Percentiles rank a stretch among this genome's conserved stretches.
Conservation (phyloP, 1,140 invertebrate genomes). For the Vollenhovia emeryi region DNA sequence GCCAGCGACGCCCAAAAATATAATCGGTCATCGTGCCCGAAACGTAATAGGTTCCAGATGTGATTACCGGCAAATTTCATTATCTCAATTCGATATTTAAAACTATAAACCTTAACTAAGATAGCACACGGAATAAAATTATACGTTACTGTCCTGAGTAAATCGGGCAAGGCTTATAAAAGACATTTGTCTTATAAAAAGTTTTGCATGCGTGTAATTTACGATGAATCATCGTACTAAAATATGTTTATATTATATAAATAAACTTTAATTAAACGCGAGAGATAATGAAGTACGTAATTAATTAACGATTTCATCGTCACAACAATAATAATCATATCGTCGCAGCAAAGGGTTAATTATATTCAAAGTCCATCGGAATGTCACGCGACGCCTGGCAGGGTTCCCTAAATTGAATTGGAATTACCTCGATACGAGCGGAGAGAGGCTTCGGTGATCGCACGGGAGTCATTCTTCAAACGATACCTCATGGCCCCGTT, state of each 20-base stretch:
- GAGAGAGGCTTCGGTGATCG: background rate
- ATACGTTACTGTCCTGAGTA: background rate
- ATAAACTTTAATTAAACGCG: background rate
- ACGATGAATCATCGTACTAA: background rate
- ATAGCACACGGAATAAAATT: background rate
- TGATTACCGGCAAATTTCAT: conserved; percentile 5
- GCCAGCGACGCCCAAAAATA: conserved; percentile 24
- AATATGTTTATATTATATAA: background rate
- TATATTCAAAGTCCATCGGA: conserved; percentile 35
- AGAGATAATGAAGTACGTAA: background rate
- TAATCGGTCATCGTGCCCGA: conserved; percentile 29
- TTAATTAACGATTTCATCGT: background rate
- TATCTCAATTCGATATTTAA: conserved; percentile 18
- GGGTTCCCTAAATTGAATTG: conserved; percentile 27
- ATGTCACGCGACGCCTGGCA: background rate
- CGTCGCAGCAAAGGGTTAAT: conserved; percentile 23
- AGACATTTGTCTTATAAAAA: background rate
- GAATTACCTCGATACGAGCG: conserved; percentile 38
- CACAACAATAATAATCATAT: background rate
- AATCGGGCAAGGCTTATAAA: background rate
- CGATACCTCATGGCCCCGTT: conserved; percentile 32
- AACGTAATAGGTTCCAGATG: background rate
- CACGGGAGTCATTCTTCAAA: conserved; percentile 48
- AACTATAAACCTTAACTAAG: background rate
- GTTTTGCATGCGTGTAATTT: background rate